Base-by-base conservation (phyloP, 2,888 invertebrate species). In the Drosophila peninsularis region DNA sequence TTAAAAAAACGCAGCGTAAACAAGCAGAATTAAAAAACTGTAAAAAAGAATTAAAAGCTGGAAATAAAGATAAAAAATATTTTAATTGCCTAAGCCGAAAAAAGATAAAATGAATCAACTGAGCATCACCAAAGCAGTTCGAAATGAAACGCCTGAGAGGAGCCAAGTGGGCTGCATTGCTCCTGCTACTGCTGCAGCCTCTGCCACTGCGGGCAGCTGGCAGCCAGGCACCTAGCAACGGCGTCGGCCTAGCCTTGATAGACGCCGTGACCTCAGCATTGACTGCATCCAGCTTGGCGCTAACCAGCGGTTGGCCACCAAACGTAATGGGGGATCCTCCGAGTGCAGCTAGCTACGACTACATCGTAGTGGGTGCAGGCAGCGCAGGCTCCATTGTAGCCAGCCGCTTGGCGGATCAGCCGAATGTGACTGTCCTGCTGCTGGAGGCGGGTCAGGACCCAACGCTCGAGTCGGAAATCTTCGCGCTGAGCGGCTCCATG, bases 391-490 rank as follows among this genome's bases (percentile, higher is more conserved):
- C 94, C 3, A 94, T 95, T 1, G 80, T 95, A 2, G 94, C 94
- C 11, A 95, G 94, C 76, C 92, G 96, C 0, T 92, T 97, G 50
- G 95, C 95, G 34, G 97, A 97, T 91, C 93, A 96, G 57, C 93
- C 94, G 1, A 92, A 94, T 42, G 96, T 96, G 95, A 95, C 94
- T 68, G 95, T 96, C 0, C 93, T 97, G 37, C 93, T 97, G 21
- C 91, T 97, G 64, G 97, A 97, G 93, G 96, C 96, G 54, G 97
- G 97, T 34, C 94, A 94, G 1, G 94, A 95, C 90, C 92, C 92
- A 90, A 94, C 71, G 91, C 94, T 90, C 14, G 91, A 92, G 50
- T 89, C 90, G 2, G 92, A 92, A 86, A 86, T 92, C 13, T 91
- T 90, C 3, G 54, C 68, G 0, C 39, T 90, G 0, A 87, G 83